Conservation (phyloP, 2,113 vertebrate genomes). For the Tachuris rubrigastra region DNA sequence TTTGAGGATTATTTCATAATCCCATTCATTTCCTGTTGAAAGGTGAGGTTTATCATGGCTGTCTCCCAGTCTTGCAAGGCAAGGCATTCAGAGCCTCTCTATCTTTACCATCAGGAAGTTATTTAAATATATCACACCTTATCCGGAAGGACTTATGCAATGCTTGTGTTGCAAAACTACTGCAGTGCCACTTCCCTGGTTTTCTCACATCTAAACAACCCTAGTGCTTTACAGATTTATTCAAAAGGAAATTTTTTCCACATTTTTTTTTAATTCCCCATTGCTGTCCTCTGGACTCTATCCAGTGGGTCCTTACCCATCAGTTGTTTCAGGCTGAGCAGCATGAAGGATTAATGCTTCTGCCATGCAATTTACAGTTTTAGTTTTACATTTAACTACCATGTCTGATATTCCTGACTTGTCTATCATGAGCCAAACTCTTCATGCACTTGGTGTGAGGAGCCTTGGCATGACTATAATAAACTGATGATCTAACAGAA, state of each 20-base stretch:
- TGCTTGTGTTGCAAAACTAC: background rate
- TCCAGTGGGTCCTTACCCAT: background rate
- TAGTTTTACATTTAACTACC: background rate
- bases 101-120: background rate
- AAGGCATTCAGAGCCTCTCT: background rate
- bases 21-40: background rate
- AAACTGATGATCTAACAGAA: background rate
- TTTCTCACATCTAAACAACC: background rate
- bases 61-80: background rate
- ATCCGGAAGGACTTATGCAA: background rate
- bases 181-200: background rate
- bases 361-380: background rate
- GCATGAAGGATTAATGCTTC: fast-evolving
- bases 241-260: background rate
- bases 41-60: background rate
- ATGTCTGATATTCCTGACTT: background rate
- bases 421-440: background rate
- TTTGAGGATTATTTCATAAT: background rate
- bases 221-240: background rate
- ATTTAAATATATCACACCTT: background rate
- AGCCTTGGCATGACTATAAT: background rate
- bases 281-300: background rate
- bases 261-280: background rate
- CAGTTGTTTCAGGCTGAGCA: background rate
- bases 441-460: background rate